Percentiles rank a stretch among this genome's conserved stretches.
phyloP scores from a whole-genome alignment of 2,113 vertebrate species.

The Lamprotornis superbus region DNA sequence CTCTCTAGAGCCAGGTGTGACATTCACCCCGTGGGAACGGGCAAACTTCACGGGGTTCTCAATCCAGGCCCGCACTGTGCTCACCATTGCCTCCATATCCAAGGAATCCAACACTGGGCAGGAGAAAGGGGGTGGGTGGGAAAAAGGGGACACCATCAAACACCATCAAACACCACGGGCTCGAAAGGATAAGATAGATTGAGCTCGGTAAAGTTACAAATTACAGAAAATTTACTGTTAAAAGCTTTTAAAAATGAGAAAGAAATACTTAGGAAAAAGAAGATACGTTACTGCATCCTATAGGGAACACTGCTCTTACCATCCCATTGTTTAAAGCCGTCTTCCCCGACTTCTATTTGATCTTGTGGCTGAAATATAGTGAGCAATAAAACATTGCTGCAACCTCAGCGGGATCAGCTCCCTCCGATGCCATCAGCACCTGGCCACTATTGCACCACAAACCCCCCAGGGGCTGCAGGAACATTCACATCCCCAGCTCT shows the following conservation, averaged over 20 bases:
- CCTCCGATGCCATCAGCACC: slow-evolving; percentile 74
- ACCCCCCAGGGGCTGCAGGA: not conserved
- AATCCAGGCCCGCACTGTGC: slow-evolving; percentile 88
- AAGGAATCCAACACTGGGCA: slow-evolving; percentile 75
- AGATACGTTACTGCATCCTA: slow-evolving; percentile 78
- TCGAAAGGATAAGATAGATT: not conserved
- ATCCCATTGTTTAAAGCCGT: slow-evolving; percentile 99
- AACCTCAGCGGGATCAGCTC: slow-evolving; percentile 72
- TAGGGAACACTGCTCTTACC: slow-evolving; percentile 86
- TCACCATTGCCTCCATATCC: slow-evolving; percentile 97
- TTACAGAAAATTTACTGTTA: slow-evolving; percentile 25
- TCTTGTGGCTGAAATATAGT: slow-evolving; percentile 99
- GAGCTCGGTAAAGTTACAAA: not conserved
- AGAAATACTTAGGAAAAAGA: slow-evolving; percentile 61
- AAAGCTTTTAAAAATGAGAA: not conserved
- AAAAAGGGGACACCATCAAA: not conserved
- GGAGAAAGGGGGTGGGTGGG: slow-evolving; percentile 55
- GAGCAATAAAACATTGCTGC: slow-evolving; percentile 78
- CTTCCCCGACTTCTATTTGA: slow-evolving; percentile 96
- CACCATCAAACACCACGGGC: not conserved
- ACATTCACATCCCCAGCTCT: not conserved
- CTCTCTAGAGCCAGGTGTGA: slow-evolving; percentile 53
- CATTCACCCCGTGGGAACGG: slow-evolving; percentile 85
- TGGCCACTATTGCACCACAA: slow-evolving; percentile 75
- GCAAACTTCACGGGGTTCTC: slow-evolving; percentile 92